A percentile compares a stretch with the other conserved stretches of the same genome.
Conservation (phyloP, 37 sponge, comb jelly and placozoan genomes). For the Axinella damicornis region DNA sequence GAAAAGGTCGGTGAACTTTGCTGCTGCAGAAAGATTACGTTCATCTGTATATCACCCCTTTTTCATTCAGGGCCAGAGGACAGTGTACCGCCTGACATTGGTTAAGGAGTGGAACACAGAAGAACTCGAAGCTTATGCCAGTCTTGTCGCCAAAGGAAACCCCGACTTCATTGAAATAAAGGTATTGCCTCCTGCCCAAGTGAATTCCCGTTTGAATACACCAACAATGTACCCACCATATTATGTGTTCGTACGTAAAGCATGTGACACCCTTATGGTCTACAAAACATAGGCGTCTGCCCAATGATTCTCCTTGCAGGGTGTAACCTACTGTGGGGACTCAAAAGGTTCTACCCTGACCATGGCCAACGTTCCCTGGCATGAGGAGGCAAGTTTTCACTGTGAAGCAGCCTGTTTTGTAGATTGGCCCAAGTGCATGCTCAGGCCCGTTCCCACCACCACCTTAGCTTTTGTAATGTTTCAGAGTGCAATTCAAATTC, state of each 20-base stretch:
- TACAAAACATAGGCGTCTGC: no score
- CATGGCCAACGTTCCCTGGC: conserved; percentile 96
- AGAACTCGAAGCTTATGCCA: conserved; percentile 86
- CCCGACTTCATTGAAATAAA: conserved; percentile 98
- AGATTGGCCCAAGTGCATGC: not conserved
- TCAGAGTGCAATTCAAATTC: no score
- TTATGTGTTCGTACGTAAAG: no score
- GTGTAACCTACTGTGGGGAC: conserved; percentile 95
- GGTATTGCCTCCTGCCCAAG: conserved; percentile 26
- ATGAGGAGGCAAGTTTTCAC: conserved; percentile 84
- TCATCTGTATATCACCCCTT: no score
- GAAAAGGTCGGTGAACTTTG: conserved; percentile 75
- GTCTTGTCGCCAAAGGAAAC: conserved; percentile 77
- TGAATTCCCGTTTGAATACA: no score
- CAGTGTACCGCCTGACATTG: conserved; percentile 95
- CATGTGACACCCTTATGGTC: no score
- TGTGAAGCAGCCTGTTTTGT: no score
- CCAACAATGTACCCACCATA: no score
- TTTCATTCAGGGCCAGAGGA: conserved; percentile 85
- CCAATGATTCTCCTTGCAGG: conserved; percentile 41
- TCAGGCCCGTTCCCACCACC: not conserved
- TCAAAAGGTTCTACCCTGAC: conserved; percentile 92
- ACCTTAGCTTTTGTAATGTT: not conserved
- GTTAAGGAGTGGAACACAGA: conserved; percentile 98
- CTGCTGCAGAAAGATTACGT: not conserved